Conservation (phyloP, 2,797 vertebrate genomes). For the Hypotaenidia philippensis region DNA sequence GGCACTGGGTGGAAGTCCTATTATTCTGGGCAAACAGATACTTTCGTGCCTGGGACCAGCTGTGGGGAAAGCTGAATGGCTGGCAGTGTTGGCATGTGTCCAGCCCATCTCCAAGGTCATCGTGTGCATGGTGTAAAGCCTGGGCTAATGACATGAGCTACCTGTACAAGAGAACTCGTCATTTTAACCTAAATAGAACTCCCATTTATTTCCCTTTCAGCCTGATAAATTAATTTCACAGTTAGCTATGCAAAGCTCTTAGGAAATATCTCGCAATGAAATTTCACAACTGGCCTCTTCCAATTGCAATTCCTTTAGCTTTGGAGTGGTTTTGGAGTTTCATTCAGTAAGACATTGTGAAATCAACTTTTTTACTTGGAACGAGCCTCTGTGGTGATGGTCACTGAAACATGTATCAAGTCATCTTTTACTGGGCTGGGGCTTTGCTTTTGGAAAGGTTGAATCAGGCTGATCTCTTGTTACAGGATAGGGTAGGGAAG, state of each 20-base stretch:
- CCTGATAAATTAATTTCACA: conserved; percentile 13
- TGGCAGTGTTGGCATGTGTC: not conserved
- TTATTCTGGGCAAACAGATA: conserved; percentile 5
- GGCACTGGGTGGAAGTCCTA: not conserved
- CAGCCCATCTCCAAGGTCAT: not conserved
- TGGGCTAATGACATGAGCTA: not conserved
- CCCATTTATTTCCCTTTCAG: not conserved
- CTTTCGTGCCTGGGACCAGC: not conserved
- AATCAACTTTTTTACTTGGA: conserved; percentile 45
- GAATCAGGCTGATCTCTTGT: conserved; percentile 10
- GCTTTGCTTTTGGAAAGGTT: not conserved
- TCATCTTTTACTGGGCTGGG: not conserved
- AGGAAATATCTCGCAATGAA: not conserved
- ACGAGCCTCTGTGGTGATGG: not conserved
- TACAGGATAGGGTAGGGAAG: not conserved
- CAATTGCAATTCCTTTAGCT: conserved; percentile 41
- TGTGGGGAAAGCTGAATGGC: conserved; percentile 3
- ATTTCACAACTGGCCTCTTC: conserved; percentile 46
- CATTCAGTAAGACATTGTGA: conserved; percentile 21
- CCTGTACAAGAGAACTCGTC: not conserved
- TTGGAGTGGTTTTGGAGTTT: conserved; percentile 62
- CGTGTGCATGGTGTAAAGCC: not conserved
- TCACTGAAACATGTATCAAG: conserved; percentile 34
- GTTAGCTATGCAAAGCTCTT: conserved; percentile 29
- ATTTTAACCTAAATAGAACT: not conserved